Evolutionary conservation across 2,113 vertebrate species (phyloP).

Genomic region (Callaeas wilsoni): DNA sequence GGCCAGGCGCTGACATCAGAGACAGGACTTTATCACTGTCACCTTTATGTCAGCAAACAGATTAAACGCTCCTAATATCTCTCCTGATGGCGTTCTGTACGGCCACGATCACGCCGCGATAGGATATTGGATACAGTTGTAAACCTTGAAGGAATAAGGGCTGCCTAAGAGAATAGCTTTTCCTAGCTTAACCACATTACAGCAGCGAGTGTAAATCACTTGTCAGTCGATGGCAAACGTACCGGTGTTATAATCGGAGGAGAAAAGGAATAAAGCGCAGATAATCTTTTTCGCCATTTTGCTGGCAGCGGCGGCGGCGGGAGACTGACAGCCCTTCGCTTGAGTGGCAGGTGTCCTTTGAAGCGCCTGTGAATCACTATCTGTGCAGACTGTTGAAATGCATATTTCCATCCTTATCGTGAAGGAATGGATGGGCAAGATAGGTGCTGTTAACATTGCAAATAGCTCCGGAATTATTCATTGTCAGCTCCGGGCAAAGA

Average conservation of each 20-base stretch:
- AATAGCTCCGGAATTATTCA: constrained; percentile 99
- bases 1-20: constrained; percentile 63
- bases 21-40: constrained; percentile 82
- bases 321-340: constrained; percentile 97
- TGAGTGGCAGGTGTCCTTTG: constrained; percentile 99
- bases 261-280: constrained; percentile 86
- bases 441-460: constrained; percentile 99
- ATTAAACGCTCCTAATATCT: constrained; percentile 77
- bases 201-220: constrained; percentile 95
- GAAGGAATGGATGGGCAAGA: constrained; percentile 99
- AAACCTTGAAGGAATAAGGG: constrained; percentile 82
- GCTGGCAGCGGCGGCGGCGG: constrained; percentile 81
- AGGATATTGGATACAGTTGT: constrained; percentile 88
- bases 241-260: constrained; percentile 88
- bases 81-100: constrained; percentile 78
- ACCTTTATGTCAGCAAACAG: constrained; percentile 85
- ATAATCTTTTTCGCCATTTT: constrained; percentile 97
- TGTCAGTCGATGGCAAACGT: constrained; percentile 91
- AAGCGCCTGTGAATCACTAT: constrained; percentile 92
- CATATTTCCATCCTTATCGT: constrained; percentile 99
- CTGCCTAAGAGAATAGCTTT: constrained; percentile 85
- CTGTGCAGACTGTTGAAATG: constrained; percentile 99
- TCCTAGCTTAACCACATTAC: constrained; percentile 83
- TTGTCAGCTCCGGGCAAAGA: constrained; percentile 89
- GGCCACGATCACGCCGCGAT: constrained; percentile 86